Conservation (phyloP, 2,888 invertebrate species). For the Agrilus cyanescens region DNA sequence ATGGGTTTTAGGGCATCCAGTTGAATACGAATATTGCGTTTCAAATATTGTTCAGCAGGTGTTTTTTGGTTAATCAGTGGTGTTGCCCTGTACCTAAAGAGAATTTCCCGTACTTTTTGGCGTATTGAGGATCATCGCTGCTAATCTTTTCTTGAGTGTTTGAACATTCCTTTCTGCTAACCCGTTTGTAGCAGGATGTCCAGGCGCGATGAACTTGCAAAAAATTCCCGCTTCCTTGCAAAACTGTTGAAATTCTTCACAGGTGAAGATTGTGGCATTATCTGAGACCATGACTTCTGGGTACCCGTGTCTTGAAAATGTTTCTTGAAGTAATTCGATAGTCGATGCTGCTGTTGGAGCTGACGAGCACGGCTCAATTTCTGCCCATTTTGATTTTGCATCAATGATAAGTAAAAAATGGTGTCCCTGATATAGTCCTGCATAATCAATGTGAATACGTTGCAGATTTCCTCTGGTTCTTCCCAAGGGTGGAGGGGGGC, state of each 20-base stretch:
- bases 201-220: conserved; percentile 14
- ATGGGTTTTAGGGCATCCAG: no score
- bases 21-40: no score
- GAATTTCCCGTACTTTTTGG: no score
- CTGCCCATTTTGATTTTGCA: conserved; percentile 22
- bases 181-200: conserved; percentile 13
- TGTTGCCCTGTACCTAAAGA: no score
- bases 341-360: conserved; percentile 15
- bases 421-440: conserved; percentile 15
- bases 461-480: conserved; percentile 16
- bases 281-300: conserved; percentile 16
- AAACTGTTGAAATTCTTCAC: conserved; percentile 13
- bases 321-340: conserved; percentile 13
- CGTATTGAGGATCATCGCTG: no score
- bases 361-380: conserved; percentile 10
- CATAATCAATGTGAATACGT: conserved; percentile 21
- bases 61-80: no score
- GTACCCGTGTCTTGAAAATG: conserved; percentile 17
- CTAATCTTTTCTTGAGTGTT: conserved; percentile 1
- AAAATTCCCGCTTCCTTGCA: conserved; percentile 14
- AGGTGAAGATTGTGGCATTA: conserved; percentile 19
- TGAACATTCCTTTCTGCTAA: conserved; percentile 14
- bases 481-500: conserved; percentile 19
- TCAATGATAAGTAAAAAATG: conserved; percentile 17
- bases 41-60: no score